Base-by-base conservation (phyloP, 2,797 vertebrate species). In the Emydoidea blandingii region DNA sequence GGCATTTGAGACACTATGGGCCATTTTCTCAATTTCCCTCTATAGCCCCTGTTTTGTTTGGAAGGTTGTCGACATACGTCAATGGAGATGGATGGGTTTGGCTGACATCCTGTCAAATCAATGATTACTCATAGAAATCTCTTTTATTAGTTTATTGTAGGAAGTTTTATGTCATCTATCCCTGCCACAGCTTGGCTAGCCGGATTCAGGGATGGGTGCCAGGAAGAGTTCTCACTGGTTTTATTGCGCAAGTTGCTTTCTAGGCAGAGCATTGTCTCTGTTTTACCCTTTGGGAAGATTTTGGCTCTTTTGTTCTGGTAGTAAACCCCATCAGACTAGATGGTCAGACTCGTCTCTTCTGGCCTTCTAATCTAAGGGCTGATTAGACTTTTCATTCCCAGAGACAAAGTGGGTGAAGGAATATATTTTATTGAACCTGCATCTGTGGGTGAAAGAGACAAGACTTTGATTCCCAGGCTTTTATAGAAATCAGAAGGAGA, bases 121-220 rank as follows among this genome's bases (percentile, higher is more conserved):
- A 96, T 97, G 97, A 98, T 97, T 97, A 93, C 97, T 97, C 95
- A 95, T 92, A 97, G 95, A 96, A 97, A 96, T 97, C 96, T 97
- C 93, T 97, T 97, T 97, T 97, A 97, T 97, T 97, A 97, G 97
- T 97, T 97, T 97, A 97, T 97, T 96, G 97, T 91, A 95, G 96
- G 93, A 97, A 97, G 97, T 96, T 96, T 94, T 95, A 47, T 97
- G 96, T 96, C 96, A 96, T 94, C 97, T 96, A 95, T 94, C 97
- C 96, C 97, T 92, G 92, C 0, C 78, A 96, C 96, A 94, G 91
- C 96, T 95, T 59, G 92, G 92, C 94, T 95, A 72, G 93, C 91
- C 78, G 82, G 65, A 94, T 94, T 87, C 86, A 31, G 85, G 2
- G 72, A 94, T 87, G 80, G 50, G 52, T 25, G 83, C 87, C 79